These are phyloP conservation scores for Sorex araneus DNA, from an alignment of 2,113 vertebrate genomes.

Conservation along the genomic window DNA sequence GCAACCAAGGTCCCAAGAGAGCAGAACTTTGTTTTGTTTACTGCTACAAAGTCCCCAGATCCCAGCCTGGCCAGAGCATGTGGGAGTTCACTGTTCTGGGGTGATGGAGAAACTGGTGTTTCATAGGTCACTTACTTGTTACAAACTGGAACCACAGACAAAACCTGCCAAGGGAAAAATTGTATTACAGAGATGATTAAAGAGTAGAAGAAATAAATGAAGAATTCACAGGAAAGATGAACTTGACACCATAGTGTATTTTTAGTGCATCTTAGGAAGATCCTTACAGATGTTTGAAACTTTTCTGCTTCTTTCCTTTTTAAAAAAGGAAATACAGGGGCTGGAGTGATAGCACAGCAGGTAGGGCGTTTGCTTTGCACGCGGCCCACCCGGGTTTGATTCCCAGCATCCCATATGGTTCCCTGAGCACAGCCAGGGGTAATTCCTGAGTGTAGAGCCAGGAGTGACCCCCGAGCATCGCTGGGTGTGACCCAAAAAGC, in stretches of 20 bases:
- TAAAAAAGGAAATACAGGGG: not conserved
- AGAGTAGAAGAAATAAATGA: not conserved
- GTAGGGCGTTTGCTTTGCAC: too few species aligned
- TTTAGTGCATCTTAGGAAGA: not conserved
- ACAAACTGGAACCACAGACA: slow-evolving; percentile 88
- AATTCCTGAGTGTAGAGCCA: too few species aligned
- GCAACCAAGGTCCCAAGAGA: not conserved
- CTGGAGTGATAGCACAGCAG: too few species aligned
- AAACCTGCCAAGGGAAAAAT: slow-evolving; percentile 77
- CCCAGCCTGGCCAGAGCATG: not conserved
- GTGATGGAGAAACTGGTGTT: not conserved
- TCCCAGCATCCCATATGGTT: too few species aligned
- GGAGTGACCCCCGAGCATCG: too few species aligned
- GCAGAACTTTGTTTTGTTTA: not conserved
- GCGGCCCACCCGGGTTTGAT: too few species aligned
- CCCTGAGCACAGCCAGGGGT: too few species aligned
- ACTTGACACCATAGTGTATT: not conserved
- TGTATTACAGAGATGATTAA: slow-evolving; percentile 39
- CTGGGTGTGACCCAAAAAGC: too few species aligned
- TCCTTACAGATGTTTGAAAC: not conserved
- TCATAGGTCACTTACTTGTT: slow-evolving; percentile 88
- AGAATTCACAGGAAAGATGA: not conserved
- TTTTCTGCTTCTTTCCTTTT: slow-evolving; percentile 36
- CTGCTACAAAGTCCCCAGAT: not conserved
- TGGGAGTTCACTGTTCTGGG: not conserved